Evolutionary conservation across 2,113 vertebrate genomes (phyloP).

Genomic region (Phrynosoma platyrhinos): DNA sequence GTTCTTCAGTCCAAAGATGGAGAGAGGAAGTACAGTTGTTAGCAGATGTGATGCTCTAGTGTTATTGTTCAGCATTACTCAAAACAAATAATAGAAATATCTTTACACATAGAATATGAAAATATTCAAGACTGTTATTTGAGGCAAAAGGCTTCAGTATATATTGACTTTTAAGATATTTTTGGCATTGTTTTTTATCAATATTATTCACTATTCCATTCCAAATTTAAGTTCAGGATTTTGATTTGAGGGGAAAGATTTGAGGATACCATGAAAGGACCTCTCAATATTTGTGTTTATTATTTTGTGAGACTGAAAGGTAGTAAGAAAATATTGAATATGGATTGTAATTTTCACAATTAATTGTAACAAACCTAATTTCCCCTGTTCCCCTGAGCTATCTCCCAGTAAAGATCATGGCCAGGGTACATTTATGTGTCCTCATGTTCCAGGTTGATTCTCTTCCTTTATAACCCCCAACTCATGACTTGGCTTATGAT

Average conservation of each 20-base stretch:
- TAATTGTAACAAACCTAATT: too few relatives aligned
- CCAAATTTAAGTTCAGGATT: neutral
- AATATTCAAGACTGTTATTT: neutral
- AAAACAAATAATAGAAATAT: slow-evolving; percentile 17
- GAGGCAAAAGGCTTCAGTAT: neutral
- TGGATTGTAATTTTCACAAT: neutral
- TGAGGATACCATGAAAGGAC: neutral
- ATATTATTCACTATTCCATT: neutral
- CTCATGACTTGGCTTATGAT: too few relatives aligned
- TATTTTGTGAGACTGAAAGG: neutral
- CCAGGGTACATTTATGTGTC: too few relatives aligned
- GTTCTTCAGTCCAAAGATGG: slow-evolving; percentile 29
- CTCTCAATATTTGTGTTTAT: too few relatives aligned
- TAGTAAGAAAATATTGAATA: neutral
- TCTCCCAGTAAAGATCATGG: too few relatives aligned
- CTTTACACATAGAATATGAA: neutral
- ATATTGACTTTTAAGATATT: neutral
- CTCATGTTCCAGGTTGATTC: too few relatives aligned
- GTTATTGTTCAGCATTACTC: slow-evolving; percentile 12
- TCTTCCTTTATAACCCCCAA: too few relatives aligned
- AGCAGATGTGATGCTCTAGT: slow-evolving; percentile 32
- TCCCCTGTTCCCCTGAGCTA: too few relatives aligned
- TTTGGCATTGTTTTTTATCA: neutral
- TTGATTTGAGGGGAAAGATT: neutral
- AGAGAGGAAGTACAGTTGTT: slow-evolving; percentile 19